A percentile compares a stretch with the other conserved stretches of the same genome.
Conservation (phyloP, 2,113 vertebrate species). For the Bos javanicus region DNA sequence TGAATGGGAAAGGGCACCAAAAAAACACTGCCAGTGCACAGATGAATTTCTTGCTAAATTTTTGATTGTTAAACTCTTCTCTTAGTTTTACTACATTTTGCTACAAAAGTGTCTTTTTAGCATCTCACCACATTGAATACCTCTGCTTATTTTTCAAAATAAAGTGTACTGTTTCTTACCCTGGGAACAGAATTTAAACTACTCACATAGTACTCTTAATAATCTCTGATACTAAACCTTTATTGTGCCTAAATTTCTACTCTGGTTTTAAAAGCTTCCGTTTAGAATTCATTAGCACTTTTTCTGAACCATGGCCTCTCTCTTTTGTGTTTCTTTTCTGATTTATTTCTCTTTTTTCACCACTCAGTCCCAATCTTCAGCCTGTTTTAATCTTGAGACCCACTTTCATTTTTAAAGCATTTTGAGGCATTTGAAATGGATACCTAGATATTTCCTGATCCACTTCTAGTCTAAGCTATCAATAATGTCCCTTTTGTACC, state of each 20-base stretch:
- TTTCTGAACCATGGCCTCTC: background rate
- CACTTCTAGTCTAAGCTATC: background rate
- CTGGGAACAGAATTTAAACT: background rate
- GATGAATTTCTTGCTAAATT: background rate
- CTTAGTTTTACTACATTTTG: background rate
- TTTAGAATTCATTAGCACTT: background rate
- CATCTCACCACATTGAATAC: background rate
- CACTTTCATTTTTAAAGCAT: background rate
- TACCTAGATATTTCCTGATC: background rate
- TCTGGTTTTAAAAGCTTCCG: background rate
- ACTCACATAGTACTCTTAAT: background rate
- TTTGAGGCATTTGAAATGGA: background rate
- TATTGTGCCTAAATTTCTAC: background rate
- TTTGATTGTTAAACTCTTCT: background rate
- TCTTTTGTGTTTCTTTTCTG: background rate
- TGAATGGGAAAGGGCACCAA: background rate
- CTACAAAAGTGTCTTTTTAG: background rate
- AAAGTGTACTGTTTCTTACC: background rate
- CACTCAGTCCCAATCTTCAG: background rate
- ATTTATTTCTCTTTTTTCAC: background rate
- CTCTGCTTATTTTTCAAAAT: background rate
- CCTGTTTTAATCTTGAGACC: background rate
- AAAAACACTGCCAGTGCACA: background rate
- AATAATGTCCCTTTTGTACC: background rate
- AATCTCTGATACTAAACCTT: background rate